A percentile compares a stretch with the other conserved stretches of the same genome.
These are phyloP conservation scores for Oreocharis arfaki DNA, from an alignment of 2,113 vertebrate genomes.

Conservation along the genomic window DNA sequence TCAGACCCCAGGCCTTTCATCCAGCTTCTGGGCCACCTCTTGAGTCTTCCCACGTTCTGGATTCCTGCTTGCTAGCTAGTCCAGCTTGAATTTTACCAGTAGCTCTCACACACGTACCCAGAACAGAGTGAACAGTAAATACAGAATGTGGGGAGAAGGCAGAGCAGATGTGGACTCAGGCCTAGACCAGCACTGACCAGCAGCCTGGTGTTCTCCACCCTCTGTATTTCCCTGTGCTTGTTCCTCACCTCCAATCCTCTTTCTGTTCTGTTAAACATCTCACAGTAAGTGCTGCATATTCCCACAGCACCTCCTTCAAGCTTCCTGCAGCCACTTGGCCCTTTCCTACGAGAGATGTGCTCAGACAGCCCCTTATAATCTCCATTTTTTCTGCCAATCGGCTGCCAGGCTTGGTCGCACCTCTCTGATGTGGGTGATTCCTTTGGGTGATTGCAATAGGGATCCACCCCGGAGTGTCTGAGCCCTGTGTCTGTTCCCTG, in stretches of 20 bases:
- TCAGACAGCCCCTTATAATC: background rate
- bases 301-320: background rate
- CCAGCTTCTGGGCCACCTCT: background rate
- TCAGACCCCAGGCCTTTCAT: background rate
- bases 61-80: background rate
- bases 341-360: background rate
- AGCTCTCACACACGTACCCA: rapidly evolving
- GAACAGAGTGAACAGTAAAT: background rate
- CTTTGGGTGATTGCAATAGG: background rate
- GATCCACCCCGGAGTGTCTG: background rate
- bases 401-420: rapidly evolving
- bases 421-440: background rate
- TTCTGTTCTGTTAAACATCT: background rate
- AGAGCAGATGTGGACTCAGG: background rate
- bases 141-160: background rate
- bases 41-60: background rate
- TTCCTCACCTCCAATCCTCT: background rate
- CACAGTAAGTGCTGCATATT: background rate
- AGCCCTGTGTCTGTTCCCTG: background rate
- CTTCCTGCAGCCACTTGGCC: background rate
- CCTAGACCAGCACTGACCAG: background rate
- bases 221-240: background rate
- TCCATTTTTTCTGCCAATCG: background rate
- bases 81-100: background rate
- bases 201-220: background rate